A percentile compares a stretch with the other conserved stretches of the same genome.
Conservation (phyloP, 2,888 invertebrate genomes). For the Microctonus hyperodae region DNA sequence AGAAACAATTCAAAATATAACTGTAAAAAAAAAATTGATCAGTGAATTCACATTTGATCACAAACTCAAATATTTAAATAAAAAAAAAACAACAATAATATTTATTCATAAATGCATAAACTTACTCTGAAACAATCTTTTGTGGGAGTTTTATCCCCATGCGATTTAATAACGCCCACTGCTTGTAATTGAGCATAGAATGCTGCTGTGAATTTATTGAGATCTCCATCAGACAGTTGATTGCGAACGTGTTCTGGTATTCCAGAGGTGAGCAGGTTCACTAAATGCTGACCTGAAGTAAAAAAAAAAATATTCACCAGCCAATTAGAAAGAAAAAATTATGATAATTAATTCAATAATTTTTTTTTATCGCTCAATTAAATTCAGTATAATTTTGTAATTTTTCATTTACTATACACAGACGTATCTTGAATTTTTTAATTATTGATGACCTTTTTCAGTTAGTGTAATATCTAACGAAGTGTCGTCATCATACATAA, state of each 20-base stretch:
- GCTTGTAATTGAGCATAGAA: conserved; percentile 88
- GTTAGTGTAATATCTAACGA: neutral
- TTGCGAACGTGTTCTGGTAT: conserved; percentile 74
- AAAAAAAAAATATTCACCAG: conserved; percentile 10
- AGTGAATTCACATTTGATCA: too few species aligned
- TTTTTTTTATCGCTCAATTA: neutral
- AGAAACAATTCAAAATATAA: too few species aligned
- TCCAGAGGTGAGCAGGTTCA: conserved; percentile 87
- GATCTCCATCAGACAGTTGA: conserved; percentile 73
- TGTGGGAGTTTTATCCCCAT: conserved; percentile 76
- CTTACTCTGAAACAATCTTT: conserved; percentile 76
- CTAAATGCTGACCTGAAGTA: conserved; percentile 85
- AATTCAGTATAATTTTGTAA: conserved; percentile 2
- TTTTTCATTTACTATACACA: neutral
- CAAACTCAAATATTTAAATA: conserved; percentile 7
- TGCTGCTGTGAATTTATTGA: conserved; percentile 79
- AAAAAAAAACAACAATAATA: conserved; percentile 17
- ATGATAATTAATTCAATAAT: conserved; percentile 36
- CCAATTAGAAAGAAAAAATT: conserved; percentile 32
- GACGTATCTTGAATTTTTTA: neutral
- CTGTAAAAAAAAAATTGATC: too few species aligned
- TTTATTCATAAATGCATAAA: conserved; percentile 35
- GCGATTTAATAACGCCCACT: conserved; percentile 84
- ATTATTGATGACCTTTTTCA: neutral
- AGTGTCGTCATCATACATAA: neutral